Evolutionary conservation across 2,113 vertebrate genomes (phyloP).

Genomic region (Arenaria interpres): DNA sequence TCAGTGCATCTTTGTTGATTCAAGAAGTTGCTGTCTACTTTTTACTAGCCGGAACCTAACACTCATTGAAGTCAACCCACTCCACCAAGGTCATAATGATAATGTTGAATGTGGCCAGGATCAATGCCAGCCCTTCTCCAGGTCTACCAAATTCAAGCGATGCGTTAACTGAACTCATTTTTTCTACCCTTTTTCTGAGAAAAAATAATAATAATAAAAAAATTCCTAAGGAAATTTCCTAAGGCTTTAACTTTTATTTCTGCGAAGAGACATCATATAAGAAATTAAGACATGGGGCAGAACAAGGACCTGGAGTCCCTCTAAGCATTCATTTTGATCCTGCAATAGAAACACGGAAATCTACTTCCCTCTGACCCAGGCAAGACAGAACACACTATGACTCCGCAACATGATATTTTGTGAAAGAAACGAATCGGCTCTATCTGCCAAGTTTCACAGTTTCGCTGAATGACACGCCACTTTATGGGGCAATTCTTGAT

Average conservation of each 20-base stretch:
- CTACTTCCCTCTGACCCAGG: background rate
- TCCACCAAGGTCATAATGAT: background rate
- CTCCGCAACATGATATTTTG: slow-evolving; percentile 19
- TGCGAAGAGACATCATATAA: background rate
- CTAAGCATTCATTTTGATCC: background rate
- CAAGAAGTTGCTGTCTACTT: background rate
- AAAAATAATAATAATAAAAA: background rate
- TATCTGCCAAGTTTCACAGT: slow-evolving; percentile 16
- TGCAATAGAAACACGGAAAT: background rate
- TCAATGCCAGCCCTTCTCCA: background rate
- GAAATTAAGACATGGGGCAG: background rate
- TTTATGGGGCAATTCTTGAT: slow-evolving; percentile 27
- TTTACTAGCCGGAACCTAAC: background rate
- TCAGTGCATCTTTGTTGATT: background rate
- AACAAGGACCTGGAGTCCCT: background rate
- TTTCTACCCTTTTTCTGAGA: slow-evolving; percentile 4
- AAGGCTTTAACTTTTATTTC: slow-evolving; percentile 32
- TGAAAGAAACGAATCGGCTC: slow-evolving; percentile 17
- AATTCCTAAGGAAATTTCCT: slow-evolving; percentile 6
- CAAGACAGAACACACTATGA: slow-evolving; percentile 12
- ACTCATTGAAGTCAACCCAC: background rate
- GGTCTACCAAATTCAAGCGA: background rate
- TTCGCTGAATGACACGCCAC: background rate
- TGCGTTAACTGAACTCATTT: background rate
- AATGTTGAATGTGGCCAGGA: background rate